These are phyloP conservation scores for Trichogramma dendrolimi DNA, from an alignment of 2,888 invertebrate species.

Conservation along the genomic window DNA sequence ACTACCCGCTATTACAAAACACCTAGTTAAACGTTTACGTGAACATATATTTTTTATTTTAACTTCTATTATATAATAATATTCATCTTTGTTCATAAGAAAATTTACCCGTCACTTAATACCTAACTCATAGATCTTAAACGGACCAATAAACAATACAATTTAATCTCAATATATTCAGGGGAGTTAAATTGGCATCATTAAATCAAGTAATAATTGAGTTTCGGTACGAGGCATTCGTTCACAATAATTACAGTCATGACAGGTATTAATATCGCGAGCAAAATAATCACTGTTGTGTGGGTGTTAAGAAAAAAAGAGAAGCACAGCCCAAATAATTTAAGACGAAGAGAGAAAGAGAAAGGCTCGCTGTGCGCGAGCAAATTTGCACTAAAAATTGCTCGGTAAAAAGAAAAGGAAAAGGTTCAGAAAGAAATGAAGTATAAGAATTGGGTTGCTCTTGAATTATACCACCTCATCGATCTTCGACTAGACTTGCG, in stretches of 20 bases:
- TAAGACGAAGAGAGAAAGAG: neutral
- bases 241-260: conserved; percentile 18
- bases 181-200: conserved; percentile 22
- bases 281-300: too few species aligned
- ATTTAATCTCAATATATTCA: conserved; percentile 30
- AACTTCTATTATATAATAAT: too few species aligned
- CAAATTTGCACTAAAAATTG: too few species aligned
- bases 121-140: too few species aligned
- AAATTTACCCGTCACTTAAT: too few species aligned
- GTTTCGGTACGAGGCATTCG: conserved; percentile 10
- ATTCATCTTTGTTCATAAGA: too few species aligned
- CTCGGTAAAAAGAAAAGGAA: neutral
- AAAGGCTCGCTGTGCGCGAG: too few species aligned
- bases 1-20: conserved; percentile 34
- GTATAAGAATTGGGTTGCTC: neutral
- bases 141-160: neutral
- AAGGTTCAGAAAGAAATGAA: neutral
- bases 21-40: too few species aligned
- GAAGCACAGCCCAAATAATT: too few species aligned
- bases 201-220: conserved; percentile 23
- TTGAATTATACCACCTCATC: conserved; percentile 9
- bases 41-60: too few species aligned
- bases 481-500: conserved; percentile 16
- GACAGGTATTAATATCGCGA: conserved; percentile 22
- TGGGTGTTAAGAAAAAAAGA: too few species aligned